These are phyloP conservation scores for Drosophila fungiperda DNA, from an alignment of 2,888 invertebrate genomes.

Conservation along the genomic window DNA sequence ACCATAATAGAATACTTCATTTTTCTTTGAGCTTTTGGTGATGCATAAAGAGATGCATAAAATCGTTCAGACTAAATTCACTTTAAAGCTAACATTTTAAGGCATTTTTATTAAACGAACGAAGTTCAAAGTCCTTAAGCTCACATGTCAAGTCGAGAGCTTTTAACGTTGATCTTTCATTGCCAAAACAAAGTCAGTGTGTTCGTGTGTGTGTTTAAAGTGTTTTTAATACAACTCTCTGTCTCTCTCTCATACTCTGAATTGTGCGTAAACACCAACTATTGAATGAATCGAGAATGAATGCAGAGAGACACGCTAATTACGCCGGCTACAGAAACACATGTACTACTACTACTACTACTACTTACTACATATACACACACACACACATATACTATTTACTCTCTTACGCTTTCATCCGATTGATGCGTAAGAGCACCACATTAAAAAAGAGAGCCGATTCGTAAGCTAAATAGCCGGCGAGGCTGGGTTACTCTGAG, in stretches of 20 bases:
- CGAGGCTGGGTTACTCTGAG: conserved; percentile 12
- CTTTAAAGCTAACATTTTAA: background rate
- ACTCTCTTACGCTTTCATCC: conserved; percentile 23
- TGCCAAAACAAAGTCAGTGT: background rate
- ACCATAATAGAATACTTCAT: background rate
- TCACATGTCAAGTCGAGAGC: background rate
- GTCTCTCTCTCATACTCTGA: background rate
- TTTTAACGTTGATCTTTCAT: background rate
- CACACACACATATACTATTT: background rate
- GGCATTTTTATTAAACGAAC: background rate
- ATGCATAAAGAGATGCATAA: background rate
- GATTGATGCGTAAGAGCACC: conserved; percentile 23
- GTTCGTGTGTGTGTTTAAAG: background rate
- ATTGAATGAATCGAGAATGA: conserved; percentile 6
- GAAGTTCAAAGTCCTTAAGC: background rate
- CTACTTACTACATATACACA: background rate
- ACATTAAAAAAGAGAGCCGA: conserved; percentile 2
- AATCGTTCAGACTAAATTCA: background rate
- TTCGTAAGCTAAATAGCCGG: conserved; percentile 29
- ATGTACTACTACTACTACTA: background rate
- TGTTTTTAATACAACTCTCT: background rate
- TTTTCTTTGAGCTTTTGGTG: background rate
- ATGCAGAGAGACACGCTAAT: conserved; percentile 2
- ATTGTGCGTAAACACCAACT: background rate
- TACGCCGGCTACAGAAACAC: background rate